Base-by-base conservation (phyloP, 1,140 invertebrate genomes). In the Littorina saxatilis region DNA sequence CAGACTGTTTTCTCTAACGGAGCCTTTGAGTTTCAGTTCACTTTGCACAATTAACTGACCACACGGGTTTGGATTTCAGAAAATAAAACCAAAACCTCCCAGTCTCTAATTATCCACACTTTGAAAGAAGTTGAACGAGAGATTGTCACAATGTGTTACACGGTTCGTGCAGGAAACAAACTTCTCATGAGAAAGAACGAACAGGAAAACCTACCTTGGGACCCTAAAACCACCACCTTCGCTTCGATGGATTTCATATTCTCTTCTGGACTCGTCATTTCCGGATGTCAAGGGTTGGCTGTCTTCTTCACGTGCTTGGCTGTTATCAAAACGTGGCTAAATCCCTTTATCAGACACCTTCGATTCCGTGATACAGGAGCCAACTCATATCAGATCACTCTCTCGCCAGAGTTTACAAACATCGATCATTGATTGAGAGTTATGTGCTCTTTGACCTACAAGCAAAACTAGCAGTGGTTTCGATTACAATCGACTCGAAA, bases 201-300 rank as follows among this genome's bases (percentile, higher is more conserved):
- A n/a, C n/a, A n/a, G n/a, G n/a, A n/a, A 68, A 79, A 72, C 82
- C 85, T 85, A 96, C 96, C 96, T 95, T 96, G 95, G 63, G 95
- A 94, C 55, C 96, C 96, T 55, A 97, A 92, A 82, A 96, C 95
- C 77, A 97, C 96, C 80, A 97, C 95, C 94, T 97, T 96, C 82
- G 95, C 96, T 92, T 96, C 95, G 81, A 97, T 93, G 75, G 94
- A 88, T 85, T 88, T 88, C 88, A 88, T 88, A 52, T 76, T 87
- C 47, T 75, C 47, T 52, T 82, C 80, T 27, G 37, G 9, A 68
- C 52, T 55, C 74, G 74, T 68, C 80, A 82, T 82, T 58, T 80
- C 78, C 50, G 78, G 47, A 32, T 32, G 50, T 15, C 70, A 50
- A 73, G 70, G 70, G 40, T 50, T 50, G 23, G 20, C 20, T 73